Evolutionary conservation across 2,888 invertebrate genomes (phyloP), one percentile per base, ranked within the genome.

Genomic region (Euproctis similis): DNA sequence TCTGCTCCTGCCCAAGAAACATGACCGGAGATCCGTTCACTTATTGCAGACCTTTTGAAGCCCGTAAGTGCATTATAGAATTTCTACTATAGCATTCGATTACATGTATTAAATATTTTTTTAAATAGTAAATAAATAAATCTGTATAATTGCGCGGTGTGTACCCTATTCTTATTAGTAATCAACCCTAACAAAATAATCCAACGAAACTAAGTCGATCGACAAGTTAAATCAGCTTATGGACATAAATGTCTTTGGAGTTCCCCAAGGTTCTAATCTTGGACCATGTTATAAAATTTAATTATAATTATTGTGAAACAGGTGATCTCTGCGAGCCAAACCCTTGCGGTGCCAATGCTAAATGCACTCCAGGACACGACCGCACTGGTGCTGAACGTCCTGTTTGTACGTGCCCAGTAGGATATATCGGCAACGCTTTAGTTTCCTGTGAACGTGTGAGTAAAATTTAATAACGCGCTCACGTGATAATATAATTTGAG

Each of bases 1-100:
- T 95, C 8, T 95, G 95, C 70, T 93, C 92, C 31, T 95, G 95
- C 66, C 94, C 95, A 1, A 89, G 87, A 58, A 92, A 93, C 56
- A 94, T 92, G 91, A 94, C 94, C 12, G 95, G 95, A 1, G 90
- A 95, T 85, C 95, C 95, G 2, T 95, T 94, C 72, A 85, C 89
- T 2, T 87, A 87, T 59, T 95, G 95, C 75, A 87, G 94, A 49
- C 92, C 91, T 42, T 94, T 94, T 59, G 91, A 90, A 67, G 90
- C 91, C 55, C 86, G 93, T 93, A 69, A 87, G 85, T 74, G 7
- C 2, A 22, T 22, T 14, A 16, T 5, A 4, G 7, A 16, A 16
- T 16, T 16, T 16, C n/a, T n/a, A n/a, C n/a, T n/a, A n/a, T n/a
- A n/a, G n/a, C n/a, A n/a, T n/a, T n/a, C n/a, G n/a, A n/a, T n/a